Conservation (phyloP, 2,797 vertebrate species). For the Chromis chromis region DNA sequence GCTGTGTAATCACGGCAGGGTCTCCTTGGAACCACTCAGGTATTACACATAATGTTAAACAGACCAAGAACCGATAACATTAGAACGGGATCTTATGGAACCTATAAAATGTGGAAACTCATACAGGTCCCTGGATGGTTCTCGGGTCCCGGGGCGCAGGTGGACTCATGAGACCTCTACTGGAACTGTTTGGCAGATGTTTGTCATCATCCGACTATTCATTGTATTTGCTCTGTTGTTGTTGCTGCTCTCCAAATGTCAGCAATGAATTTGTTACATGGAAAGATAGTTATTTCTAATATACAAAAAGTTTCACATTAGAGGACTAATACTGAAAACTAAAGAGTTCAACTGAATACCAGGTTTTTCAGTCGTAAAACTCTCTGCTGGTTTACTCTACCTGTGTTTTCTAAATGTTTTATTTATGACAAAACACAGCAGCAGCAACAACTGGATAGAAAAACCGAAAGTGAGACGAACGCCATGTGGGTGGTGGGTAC, state of each 20-base stretch:
- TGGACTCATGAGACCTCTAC: no score
- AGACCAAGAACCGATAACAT: no score
- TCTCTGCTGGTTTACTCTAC: neutral
- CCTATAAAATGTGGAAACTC: no score
- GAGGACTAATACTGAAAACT: no score
- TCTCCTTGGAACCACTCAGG: no score
- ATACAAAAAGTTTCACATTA: neutral
- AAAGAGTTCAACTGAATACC: no score
- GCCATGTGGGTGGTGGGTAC: constrained; percentile 63
- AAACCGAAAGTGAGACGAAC: constrained; percentile 20
- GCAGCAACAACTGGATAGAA: constrained; percentile 12
- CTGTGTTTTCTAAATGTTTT: constrained; percentile 3
- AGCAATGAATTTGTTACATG: no score
- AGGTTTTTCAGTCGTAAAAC: neutral
- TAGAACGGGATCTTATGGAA: no score
- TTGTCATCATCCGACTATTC: neutral
- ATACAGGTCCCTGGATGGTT: no score
- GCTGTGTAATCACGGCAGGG: no score
- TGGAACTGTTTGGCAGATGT: neutral
- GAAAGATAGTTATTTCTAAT: neutral
- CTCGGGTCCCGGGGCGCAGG: no score
- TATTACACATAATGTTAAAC: no score
- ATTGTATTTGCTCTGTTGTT: neutral
- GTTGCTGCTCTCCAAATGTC: neutral
- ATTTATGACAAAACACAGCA: constrained; percentile 23